Percentiles rank a stretch among this genome's conserved stretches.
Conservation (phyloP, 1,140 invertebrate genomes). For the Venturia canescens region DNA sequence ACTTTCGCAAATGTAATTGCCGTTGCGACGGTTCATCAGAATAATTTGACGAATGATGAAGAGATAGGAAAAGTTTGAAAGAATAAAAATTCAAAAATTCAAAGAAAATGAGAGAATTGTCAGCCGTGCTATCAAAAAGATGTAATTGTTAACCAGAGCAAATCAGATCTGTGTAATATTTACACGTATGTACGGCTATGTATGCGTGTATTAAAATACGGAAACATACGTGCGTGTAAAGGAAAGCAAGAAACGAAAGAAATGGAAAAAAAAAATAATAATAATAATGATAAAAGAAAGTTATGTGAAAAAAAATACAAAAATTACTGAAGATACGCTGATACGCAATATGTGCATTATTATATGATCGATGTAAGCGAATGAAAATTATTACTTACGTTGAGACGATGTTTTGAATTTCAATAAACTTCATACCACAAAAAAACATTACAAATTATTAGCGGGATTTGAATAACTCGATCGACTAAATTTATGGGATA, state of each 20-base stretch:
- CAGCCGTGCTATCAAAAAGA: conserved; percentile 39
- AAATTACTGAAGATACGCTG: conserved; percentile 59
- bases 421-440: conserved; percentile 74
- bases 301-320: conserved; percentile 48
- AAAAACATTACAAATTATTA: conserved; percentile 39
- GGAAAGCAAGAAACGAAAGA: conserved; percentile 28
- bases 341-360: conserved; percentile 70
- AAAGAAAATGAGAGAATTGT: too few species aligned
- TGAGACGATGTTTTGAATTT: conserved; percentile 71
- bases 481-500: background rate
- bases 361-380: conserved; percentile 72
- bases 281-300: conserved; percentile 38
- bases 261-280: conserved; percentile 48
- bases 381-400: conserved; percentile 70
- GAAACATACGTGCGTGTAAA: conserved; percentile 38
- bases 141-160: conserved; percentile 34
- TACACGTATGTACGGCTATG: conserved; percentile 48
- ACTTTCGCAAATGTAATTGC: conserved; percentile 53
- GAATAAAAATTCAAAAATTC: too few species aligned
- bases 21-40: conserved; percentile 53
- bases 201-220: conserved; percentile 48
- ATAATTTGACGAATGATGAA: conserved; percentile 37
- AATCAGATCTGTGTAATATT: conserved; percentile 52
- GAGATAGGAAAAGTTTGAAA: conserved; percentile 16
- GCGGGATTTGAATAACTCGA: background rate